Conservation (phyloP, 2,113 vertebrate genomes). For the Menidia beryllina region DNA sequence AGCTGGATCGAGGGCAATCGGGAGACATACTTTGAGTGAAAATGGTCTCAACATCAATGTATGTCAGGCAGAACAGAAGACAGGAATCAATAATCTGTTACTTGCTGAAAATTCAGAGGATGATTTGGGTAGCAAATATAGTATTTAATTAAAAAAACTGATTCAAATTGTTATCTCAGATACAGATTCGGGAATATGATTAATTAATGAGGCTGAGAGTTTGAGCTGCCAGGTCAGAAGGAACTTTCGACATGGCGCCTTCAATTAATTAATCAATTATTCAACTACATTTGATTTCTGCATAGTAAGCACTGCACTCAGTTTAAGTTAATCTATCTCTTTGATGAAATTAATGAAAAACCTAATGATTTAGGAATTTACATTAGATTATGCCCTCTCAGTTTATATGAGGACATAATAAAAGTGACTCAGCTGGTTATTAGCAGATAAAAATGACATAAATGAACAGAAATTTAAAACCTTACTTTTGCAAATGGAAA, state of each 20-base stretch:
- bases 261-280: background rate
- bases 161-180: background rate
- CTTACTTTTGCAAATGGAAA: too few relatives aligned
- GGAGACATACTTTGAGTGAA: slow-evolving; percentile 24
- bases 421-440: too few relatives aligned
- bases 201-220: background rate
- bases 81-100: slow-evolving; percentile 60
- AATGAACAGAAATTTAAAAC: too few relatives aligned
- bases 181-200: background rate
- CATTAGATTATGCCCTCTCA: too few relatives aligned
- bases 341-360: too few relatives aligned
- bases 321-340: too few relatives aligned
- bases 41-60: slow-evolving; percentile 18
- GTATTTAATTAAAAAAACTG: background rate
- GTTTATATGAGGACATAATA: too few relatives aligned
- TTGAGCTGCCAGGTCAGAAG: slow-evolving; percentile 1
- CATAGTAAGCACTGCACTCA: too few relatives aligned
- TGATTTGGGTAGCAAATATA: slow-evolving; percentile 3
- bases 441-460: too few relatives aligned
- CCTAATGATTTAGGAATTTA: too few relatives aligned
- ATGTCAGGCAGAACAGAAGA: background rate
- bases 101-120: slow-evolving; percentile 1
- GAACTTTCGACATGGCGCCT: background rate
- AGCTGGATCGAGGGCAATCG: too few relatives aligned
- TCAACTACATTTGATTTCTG: background rate